Evolutionary conservation across 1,140 invertebrate species (phyloP), one percentile per base, ranked within the genome.

Genomic region (Nephotettix cincticeps): DNA sequence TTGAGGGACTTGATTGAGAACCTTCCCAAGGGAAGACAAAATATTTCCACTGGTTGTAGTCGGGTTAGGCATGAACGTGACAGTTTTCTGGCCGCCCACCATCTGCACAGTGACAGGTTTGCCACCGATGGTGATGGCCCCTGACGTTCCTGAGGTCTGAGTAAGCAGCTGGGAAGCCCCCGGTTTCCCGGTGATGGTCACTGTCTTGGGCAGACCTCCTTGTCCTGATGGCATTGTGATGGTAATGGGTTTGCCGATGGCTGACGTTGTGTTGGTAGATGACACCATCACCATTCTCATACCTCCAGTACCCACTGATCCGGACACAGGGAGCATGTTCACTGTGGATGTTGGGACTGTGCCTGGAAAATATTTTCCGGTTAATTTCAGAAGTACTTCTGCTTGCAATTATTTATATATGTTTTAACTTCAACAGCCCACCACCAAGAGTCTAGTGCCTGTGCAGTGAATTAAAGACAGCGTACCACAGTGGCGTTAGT

Each of bases 161-260:
- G 73, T 66, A 23, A 74, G 28, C 54, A 74, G 23, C 67, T 76
- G 71, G 47, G 75, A 75, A 21, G 70, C 64, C 17, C 71, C 69
- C 25, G 72, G 32, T 69, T 77, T 77, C 1, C 76, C 76, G 27
- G 71, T 75, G 54, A 77, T 77, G 1, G 75, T 77, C 32, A 77
- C 70, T 23, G 72, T 77, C 69, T 78, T 78, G 17, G 74, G 74
- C 28, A 73, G 71, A 36, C 76, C 77, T 14, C 77, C 74, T 70
- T 72, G n/a, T 74, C 77, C 68, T 74, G 85, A 83, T 3, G 89
- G 88, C 40, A 91, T 85, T 0, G 88, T 89, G 56, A 91, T 87
- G 1, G 89, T 91, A 47, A 91, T 89, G 0, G 90, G 90, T 77
- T 90, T 89, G 0, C 86, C 87, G 32, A 76, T 74, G 4, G 74